A percentile compares a stretch with the other conserved stretches of the same genome.
These are phyloP conservation scores for Himalopsyche phryganea DNA, from an alignment of 1,140 invertebrate genomes.

Conservation along the genomic window DNA sequence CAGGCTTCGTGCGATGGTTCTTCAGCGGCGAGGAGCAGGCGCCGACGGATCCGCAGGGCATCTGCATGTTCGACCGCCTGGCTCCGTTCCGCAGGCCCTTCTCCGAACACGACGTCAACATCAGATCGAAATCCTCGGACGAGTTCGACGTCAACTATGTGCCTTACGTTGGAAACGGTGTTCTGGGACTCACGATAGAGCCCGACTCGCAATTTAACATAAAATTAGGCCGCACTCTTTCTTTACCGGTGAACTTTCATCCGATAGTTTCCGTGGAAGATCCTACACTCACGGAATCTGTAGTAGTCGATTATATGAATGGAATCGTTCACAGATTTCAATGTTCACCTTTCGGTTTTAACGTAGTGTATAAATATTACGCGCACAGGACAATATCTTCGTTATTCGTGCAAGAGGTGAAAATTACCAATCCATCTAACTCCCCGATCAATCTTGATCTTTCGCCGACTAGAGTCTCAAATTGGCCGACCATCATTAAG, in stretches of 20 bases:
- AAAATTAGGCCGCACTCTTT: constrained; percentile 67
- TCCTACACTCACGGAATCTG: constrained; percentile 57
- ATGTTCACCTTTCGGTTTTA: constrained; percentile 61
- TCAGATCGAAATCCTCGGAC: constrained; percentile 45
- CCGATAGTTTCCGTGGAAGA: constrained; percentile 64
- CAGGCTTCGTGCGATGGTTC: constrained; percentile 60
- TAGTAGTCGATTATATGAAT: constrained; percentile 62
- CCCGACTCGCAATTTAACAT: constrained; percentile 66
- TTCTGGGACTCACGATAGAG: constrained; percentile 64
- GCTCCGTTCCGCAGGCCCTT: constrained; percentile 57
- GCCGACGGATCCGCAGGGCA: constrained; percentile 53
- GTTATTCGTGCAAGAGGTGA: constrained; percentile 77
- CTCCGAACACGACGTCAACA: constrained; percentile 64
- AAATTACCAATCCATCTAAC: constrained; percentile 69
- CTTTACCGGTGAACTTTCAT: constrained; percentile 67
- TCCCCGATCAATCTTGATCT: constrained; percentile 53
- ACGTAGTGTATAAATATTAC: constrained; percentile 69
- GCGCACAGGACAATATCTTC: constrained; percentile 74
- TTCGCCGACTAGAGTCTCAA: constrained; percentile 46
- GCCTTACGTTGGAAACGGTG: constrained; percentile 78
- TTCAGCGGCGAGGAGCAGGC: constrained; percentile 47
- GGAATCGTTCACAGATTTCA: constrained; percentile 69
- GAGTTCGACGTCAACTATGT: constrained; percentile 54
- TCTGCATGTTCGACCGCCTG: constrained; percentile 63
- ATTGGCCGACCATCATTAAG: constrained; percentile 53